Conservation (phyloP, 1,140 invertebrate genomes). For the Drosophila miranda region DNA sequence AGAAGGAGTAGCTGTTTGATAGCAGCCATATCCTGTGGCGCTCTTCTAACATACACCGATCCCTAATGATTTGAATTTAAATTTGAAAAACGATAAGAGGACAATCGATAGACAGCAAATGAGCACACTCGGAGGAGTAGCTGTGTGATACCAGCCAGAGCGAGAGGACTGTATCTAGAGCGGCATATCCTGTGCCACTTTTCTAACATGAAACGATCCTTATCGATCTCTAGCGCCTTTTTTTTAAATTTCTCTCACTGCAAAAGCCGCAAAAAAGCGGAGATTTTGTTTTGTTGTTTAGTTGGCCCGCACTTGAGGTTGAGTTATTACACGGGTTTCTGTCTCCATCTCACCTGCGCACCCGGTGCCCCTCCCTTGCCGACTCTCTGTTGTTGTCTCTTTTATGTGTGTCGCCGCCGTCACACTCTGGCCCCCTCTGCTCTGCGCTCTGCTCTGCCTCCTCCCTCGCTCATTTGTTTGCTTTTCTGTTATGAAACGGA, state of each 20-base stretch:
- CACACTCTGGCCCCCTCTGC: conserved; percentile 30
- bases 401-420: conserved; percentile 50
- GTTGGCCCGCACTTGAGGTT: conserved; percentile 70
- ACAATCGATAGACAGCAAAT: background rate
- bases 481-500: conserved; percentile 75
- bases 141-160: too few relatives aligned
- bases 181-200: too few relatives aligned
- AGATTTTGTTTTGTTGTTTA: conserved; percentile 35
- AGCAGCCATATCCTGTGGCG: too few relatives aligned
- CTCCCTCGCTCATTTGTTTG: conserved; percentile 72
- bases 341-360: conserved; percentile 33
- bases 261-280: conserved; percentile 30
- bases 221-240: background rate
- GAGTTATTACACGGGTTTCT: conserved; percentile 71
- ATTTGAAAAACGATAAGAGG: background rate
- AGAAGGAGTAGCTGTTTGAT: too few relatives aligned
- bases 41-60: too few relatives aligned
- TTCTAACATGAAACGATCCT: too few relatives aligned
- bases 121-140: background rate
- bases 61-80: too few relatives aligned
- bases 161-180: too few relatives aligned
- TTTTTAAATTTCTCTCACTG: conserved; percentile 20
- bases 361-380: background rate
- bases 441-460: conserved; percentile 16
- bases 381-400: conserved; percentile 6